Conservation (phyloP, 2,888 invertebrate genomes). For the Ormyrus rosae region DNA sequence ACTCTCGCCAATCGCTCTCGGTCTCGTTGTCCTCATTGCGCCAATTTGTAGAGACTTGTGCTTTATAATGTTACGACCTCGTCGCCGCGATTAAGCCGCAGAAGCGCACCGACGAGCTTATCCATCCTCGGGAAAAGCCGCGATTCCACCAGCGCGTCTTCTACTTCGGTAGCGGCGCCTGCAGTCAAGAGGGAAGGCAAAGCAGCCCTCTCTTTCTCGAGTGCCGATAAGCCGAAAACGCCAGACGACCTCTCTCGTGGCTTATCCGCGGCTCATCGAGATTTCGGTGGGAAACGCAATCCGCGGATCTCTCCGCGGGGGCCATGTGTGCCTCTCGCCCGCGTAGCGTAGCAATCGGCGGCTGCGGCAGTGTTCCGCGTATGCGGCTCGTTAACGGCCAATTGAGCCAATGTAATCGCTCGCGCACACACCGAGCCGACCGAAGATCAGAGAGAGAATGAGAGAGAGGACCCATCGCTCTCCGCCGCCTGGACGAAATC, state of each 20-base stretch:
- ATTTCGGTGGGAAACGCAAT: conserved; percentile 19
- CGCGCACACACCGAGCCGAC: background rate
- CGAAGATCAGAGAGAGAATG: too few relatives aligned
- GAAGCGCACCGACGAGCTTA: background rate
- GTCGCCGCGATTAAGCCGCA: conserved; percentile 32
- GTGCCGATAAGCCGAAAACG: background rate
- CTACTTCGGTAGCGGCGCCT: too few relatives aligned
- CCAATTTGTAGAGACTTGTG: conserved; percentile 54
- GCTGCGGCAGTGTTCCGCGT: conserved; percentile 40
- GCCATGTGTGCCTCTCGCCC: background rate
- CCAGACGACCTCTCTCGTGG: background rate
- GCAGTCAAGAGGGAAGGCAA: too few relatives aligned
- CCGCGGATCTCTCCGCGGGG: conserved; percentile 1
- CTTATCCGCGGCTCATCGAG: background rate
- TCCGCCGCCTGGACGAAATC: too few relatives aligned
- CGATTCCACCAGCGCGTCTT: too few relatives aligned
- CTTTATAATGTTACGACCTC: conserved; percentile 53
- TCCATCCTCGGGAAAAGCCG: background rate
- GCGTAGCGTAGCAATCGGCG: conserved; percentile 18
- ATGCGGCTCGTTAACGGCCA: conserved; percentile 43
- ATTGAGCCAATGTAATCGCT: conserved; percentile 50
- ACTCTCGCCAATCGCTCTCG: conserved; percentile 47
- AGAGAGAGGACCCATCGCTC: too few relatives aligned
- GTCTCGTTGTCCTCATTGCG: conserved; percentile 56
- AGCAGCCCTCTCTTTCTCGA: too few relatives aligned